Evolutionary conservation across 1,140 invertebrate genomes (phyloP).

Genomic region (Ericerus pela): DNA sequence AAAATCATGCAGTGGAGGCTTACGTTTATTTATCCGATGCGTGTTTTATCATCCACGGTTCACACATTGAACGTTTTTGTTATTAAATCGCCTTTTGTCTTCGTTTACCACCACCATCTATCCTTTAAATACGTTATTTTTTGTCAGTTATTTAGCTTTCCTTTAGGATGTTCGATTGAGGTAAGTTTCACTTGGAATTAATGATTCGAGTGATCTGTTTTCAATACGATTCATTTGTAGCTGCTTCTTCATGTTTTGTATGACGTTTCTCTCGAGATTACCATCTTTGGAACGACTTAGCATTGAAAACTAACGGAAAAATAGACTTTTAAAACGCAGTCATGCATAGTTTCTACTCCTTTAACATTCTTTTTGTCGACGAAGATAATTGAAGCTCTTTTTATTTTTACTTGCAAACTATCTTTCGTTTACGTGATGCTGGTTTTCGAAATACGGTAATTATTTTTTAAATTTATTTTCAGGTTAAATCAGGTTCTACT

Average conservation of each 20-base stretch:
- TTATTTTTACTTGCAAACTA: not conserved
- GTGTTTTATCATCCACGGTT: not conserved
- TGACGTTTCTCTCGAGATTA: constrained; percentile 4
- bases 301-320: not conserved
- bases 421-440: not conserved
- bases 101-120: not conserved
- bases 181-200: too few species aligned
- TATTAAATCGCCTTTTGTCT: not conserved
- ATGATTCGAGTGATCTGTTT: too few species aligned
- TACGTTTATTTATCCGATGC: not conserved
- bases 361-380: not conserved
- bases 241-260: constrained; percentile 1
- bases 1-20: not conserved
- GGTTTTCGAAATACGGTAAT: not conserved
- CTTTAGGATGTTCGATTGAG: not conserved
- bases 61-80: not conserved
- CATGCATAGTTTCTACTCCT: too few species aligned
- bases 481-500: constrained; percentile 73
- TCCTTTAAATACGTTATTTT: not conserved
- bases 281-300: not conserved
- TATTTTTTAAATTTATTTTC: constrained; percentile 22
- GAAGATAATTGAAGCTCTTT: not conserved
- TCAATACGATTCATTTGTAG: too few species aligned
- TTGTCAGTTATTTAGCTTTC: constrained; percentile 2
- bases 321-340: too few species aligned